A percentile compares a stretch with the other conserved stretches of the same genome.
phyloP scores from a whole-genome alignment of 2,113 vertebrate species.

The Oostethus manadensis region DNA sequence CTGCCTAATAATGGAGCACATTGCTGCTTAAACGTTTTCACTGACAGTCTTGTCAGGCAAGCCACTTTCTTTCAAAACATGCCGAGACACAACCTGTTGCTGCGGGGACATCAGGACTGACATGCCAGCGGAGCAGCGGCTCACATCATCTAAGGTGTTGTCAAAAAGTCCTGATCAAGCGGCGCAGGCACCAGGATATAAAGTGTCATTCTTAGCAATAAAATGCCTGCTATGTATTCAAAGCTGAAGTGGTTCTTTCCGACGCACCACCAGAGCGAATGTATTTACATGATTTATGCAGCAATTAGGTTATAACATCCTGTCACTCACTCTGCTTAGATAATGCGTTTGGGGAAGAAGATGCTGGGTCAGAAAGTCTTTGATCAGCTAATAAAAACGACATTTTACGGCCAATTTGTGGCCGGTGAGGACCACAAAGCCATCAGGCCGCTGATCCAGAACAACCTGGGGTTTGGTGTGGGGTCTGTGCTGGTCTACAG shows the following conservation, averaged over 20 bases:
- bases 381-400: slow-evolving; percentile 85
- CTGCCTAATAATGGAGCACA: background rate
- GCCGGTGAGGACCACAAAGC: slow-evolving; percentile 85
- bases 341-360: slow-evolving; percentile 70
- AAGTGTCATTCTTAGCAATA: background rate
- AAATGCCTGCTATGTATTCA: background rate
- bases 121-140: background rate
- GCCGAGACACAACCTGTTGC: background rate
- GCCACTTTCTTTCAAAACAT: background rate
- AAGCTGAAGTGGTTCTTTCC: background rate
- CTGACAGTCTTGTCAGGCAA: background rate
- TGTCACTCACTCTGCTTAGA: slow-evolving; percentile 52
- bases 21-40: background rate
- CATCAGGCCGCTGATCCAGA: slow-evolving; percentile 80
- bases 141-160: slow-evolving; percentile 1
- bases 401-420: slow-evolving; percentile 93
- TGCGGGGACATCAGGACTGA: background rate
- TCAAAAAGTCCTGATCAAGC: background rate
- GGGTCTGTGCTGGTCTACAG: slow-evolving; percentile 87
- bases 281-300: background rate
- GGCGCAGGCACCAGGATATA: background rate
- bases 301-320: background rate
- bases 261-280: background rate
- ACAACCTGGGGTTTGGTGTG: slow-evolving; percentile 80
- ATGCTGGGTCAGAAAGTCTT: slow-evolving; percentile 79